phyloP scores from a whole-genome alignment of 2,888 invertebrate genomes.

The Polietes domitor region DNA sequence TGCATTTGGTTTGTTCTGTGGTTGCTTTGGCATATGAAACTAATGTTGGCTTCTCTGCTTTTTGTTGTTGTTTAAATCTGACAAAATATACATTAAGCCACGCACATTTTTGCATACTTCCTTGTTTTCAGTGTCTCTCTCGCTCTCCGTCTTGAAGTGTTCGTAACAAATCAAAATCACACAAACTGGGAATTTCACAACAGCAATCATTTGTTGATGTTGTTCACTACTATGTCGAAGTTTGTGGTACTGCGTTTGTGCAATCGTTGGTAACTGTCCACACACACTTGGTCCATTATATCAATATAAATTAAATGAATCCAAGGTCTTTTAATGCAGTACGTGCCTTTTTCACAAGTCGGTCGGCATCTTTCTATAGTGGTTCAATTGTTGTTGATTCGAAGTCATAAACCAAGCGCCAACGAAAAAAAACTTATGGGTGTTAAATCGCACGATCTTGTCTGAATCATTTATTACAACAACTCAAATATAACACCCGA shows the following conservation, averaged over 20 bases:
- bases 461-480: too few relatives aligned
- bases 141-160: not conserved
- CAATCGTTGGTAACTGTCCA: not conserved
- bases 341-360: too few relatives aligned
- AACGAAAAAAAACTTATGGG: too few relatives aligned
- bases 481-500: too few relatives aligned
- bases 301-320: too few relatives aligned
- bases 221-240: not conserved
- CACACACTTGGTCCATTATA: too few relatives aligned
- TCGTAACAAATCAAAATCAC: conserved; percentile 11
- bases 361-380: too few relatives aligned
- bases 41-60: conserved; percentile 3
- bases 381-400: too few relatives aligned
- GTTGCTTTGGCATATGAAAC: not conserved
- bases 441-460: too few relatives aligned
- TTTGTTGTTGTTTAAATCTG: conserved; percentile 5
- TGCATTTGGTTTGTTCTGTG: conserved; percentile 1
- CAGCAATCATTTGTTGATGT: conserved; percentile 2
- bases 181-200: not conserved
- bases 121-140: not conserved
- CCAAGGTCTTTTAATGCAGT: too few relatives aligned
- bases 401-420: too few relatives aligned
- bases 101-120: conserved; percentile 47
- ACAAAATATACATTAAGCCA: conserved; percentile 30
- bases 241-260: not conserved